Conservation (phyloP, 2,113 vertebrate species). For the Neopipo cinnamomea region DNA sequence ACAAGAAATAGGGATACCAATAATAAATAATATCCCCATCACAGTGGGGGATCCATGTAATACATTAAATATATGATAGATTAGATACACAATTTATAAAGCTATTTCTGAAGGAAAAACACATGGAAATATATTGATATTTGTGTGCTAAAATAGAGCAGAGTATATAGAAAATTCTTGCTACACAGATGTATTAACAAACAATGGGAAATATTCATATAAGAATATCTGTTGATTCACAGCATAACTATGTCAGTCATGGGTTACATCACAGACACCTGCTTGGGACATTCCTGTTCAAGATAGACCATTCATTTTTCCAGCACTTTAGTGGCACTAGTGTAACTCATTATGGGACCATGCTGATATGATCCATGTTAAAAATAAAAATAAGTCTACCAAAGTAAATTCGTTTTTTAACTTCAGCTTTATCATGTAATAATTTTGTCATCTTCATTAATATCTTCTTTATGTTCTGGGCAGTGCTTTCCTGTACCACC, state of each 20-base stretch:
- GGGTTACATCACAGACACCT: not conserved
- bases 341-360: not conserved
- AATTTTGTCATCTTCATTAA: not conserved
- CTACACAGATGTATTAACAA: not conserved
- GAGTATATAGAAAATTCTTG: not conserved
- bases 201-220: not conserved
- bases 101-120: not conserved
- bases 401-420: not conserved
- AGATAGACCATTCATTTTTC: not conserved
- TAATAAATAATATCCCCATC: not conserved
- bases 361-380: not conserved
- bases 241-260: not conserved
- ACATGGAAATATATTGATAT: not conserved
- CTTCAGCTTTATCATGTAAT: not conserved
- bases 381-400: not conserved
- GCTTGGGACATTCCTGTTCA: not conserved
- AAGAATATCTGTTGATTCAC: not conserved
- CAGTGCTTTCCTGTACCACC: not conserved
- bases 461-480: not conserved
- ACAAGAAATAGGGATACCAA: not conserved
- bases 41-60: not conserved
- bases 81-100: not conserved
- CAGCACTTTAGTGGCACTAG: not conserved
- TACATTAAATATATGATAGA: not conserved
- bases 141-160: not conserved